phyloP scores from a whole-genome alignment of 2,113 vertebrate genomes.

The Agapornis roseicollis region DNA sequence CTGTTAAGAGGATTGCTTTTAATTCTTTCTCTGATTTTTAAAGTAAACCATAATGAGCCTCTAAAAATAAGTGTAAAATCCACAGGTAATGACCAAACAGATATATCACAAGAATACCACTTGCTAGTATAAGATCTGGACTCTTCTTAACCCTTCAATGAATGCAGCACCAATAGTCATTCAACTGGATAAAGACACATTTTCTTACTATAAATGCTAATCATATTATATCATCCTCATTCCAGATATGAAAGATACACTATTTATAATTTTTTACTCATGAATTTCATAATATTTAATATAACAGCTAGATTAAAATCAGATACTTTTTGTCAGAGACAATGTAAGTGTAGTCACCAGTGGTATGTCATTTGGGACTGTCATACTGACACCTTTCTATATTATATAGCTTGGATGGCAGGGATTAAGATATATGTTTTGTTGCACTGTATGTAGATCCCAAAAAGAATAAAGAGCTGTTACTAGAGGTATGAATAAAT shows the following conservation, averaged over 20 bases:
- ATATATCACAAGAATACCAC: not conserved
- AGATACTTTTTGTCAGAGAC: not conserved
- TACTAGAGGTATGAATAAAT: not conserved
- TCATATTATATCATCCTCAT: rapidly evolving
- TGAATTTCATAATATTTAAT: not conserved
- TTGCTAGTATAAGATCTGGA: not conserved
- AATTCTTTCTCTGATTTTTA: not conserved
- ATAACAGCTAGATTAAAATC: not conserved
- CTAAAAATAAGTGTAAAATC: not conserved
- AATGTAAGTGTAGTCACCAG: not conserved
- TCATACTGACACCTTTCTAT: not conserved
- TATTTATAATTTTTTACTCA: not conserved
- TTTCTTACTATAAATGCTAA: not conserved
- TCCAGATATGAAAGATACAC: not conserved
- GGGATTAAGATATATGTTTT: not conserved
- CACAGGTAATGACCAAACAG: not conserved
- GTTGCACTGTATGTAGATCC: not conserved
- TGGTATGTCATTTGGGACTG: not conserved
- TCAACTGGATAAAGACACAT: not conserved
- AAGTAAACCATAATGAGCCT: not conserved
- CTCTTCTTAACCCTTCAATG: not conserved
- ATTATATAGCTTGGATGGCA: not conserved
- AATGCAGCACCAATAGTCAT: not conserved
- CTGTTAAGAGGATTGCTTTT: not conserved
- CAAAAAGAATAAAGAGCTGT: not conserved